Evolutionary conservation across 2,888 invertebrate genomes (phyloP).

Genomic region (Ernsta delagoae): DNA sequence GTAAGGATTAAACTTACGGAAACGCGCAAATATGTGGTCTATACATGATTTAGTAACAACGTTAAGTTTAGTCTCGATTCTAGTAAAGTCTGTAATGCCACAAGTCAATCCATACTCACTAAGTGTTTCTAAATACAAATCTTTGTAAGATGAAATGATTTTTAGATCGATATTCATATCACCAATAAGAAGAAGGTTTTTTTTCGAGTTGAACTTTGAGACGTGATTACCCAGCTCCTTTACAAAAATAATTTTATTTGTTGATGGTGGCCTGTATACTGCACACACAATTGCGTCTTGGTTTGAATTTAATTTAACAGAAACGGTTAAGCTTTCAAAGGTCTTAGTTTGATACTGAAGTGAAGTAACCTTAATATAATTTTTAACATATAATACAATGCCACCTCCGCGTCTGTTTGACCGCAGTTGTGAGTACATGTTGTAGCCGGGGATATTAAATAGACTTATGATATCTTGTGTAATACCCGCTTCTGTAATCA

Average conservation of each 20-base stretch:
- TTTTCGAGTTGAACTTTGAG: slow-evolving; percentile 6
- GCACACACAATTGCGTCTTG: slow-evolving; percentile 21
- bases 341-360: neutral
- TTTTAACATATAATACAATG: slow-evolving; percentile 7
- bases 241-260: slow-evolving; percentile 15
- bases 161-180: slow-evolving; percentile 36
- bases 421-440: slow-evolving; percentile 18
- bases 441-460: slow-evolving; percentile 16
- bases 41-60: slow-evolving; percentile 43
- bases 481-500: slow-evolving; percentile 22
- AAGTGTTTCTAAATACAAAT: slow-evolving; percentile 10
- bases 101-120: slow-evolving; percentile 35
- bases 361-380: neutral
- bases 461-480: neutral
- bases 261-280: slow-evolving; percentile 9
- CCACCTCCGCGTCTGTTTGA: slow-evolving; percentile 1
- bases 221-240: slow-evolving; percentile 19
- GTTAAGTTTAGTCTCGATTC: slow-evolving; percentile 39
- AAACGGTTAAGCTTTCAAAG: slow-evolving; percentile 3
- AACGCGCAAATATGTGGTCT: slow-evolving; percentile 45
- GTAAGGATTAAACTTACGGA: slow-evolving; percentile 41
- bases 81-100: slow-evolving; percentile 40
- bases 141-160: slow-evolving; percentile 21
- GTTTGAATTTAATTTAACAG: neutral
- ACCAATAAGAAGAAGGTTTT: neutral